Evolutionary conservation across 2,797 vertebrate genomes (phyloP).

Genomic region (Pangasius sanitwongsei): DNA sequence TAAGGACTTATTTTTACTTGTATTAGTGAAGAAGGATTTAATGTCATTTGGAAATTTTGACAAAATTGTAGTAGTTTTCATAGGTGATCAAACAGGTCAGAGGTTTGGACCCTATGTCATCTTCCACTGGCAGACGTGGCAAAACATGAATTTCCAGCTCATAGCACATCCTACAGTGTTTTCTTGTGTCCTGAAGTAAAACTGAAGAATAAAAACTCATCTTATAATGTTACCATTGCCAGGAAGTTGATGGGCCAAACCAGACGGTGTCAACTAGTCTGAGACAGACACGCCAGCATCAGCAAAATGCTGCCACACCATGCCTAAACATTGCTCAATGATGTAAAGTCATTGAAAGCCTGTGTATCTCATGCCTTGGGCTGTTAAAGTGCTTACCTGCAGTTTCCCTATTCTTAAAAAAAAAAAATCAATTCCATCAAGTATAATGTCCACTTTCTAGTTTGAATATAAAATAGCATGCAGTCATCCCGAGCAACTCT

Average conservation of each 20-base stretch:
- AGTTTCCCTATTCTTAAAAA: constrained; percentile 41
- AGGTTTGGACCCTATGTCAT: background rate
- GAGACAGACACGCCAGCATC: constrained; percentile 44
- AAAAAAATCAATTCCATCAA: constrained; percentile 48
- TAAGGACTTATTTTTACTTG: background rate
- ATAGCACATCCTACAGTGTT: constrained; percentile 46
- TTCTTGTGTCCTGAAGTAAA: constrained; percentile 50
- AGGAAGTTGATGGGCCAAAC: constrained; percentile 45
- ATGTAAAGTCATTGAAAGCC: constrained; percentile 35
- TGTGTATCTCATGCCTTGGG: constrained; percentile 34
- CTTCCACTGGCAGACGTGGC: constrained; percentile 5
- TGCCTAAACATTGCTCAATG: constrained; percentile 28
- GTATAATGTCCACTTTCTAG: constrained; percentile 55
- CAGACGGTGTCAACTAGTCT: constrained; percentile 46
- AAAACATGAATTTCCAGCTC: constrained; percentile 51
- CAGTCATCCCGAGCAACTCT: background rate
- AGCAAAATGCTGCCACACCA: constrained; percentile 35
- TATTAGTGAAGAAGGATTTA: background rate
- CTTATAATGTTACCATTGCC: constrained; percentile 44
- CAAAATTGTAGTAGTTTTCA: background rate
- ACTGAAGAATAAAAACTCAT: constrained; percentile 40
- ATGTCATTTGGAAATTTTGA: background rate
- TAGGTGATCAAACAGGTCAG: background rate
- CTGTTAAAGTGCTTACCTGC: constrained; percentile 48
- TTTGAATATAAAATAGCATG: constrained; percentile 45